Percentiles rank a stretch among this genome's conserved stretches.
phyloP scores from a whole-genome alignment of 2,888 invertebrate species.

The Miltochrista miniata region DNA sequence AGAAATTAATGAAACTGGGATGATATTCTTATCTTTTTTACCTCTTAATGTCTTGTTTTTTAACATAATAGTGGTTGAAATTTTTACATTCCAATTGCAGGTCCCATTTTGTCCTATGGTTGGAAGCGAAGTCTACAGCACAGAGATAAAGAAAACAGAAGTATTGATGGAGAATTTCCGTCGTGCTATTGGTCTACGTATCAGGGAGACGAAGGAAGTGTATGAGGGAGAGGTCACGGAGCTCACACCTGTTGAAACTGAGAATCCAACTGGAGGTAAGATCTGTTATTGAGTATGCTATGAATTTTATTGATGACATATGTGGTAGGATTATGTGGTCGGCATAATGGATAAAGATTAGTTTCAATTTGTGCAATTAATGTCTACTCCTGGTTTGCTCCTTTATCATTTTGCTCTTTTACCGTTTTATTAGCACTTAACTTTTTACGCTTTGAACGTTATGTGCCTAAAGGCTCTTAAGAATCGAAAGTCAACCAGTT shows the following conservation, averaged over 20 bases:
- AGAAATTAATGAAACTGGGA: no score
- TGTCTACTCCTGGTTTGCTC: background rate
- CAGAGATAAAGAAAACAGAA: slow-evolving; percentile 99
- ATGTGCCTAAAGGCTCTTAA: no score
- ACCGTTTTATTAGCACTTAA: no score
- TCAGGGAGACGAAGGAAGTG: slow-evolving; percentile 98
- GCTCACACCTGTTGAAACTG: slow-evolving; percentile 98
- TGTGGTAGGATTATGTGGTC: no score
- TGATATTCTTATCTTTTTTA: no score
- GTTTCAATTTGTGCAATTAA: no score
- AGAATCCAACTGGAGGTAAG: slow-evolving; percentile 95
- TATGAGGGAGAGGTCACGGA: slow-evolving; percentile 99
- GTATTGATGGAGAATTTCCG: slow-evolving; percentile 99
- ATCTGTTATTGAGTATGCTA: background rate
- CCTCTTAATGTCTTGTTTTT: no score
- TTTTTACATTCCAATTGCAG: slow-evolving; percentile 38
- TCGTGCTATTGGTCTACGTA: slow-evolving; percentile 97
- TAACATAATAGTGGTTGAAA: background rate
- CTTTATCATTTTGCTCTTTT: no score
- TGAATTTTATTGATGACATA: background rate
- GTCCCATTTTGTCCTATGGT: slow-evolving; percentile 97
- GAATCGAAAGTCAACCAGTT: no score
- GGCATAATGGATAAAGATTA: no score
- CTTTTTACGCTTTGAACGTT: no score
- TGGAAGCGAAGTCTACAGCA: slow-evolving; percentile 97